These are phyloP conservation scores for Rattus rattus DNA, from an alignment of 2,113 vertebrate species.

Conservation along the genomic window DNA sequence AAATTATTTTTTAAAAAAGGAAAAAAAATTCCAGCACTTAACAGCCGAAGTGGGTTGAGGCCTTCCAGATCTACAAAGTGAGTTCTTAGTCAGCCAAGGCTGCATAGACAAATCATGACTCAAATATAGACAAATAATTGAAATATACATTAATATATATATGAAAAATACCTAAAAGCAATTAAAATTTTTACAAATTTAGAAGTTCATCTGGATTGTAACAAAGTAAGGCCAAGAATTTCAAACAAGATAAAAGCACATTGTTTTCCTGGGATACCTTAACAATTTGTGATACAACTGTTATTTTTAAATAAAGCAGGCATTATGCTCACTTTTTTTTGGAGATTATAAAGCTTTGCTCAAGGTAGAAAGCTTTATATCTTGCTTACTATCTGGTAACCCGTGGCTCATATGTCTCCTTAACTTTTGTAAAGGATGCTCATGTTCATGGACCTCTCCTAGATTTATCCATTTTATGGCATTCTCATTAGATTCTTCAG, in stretches of 20 bases:
- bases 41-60: not conserved
- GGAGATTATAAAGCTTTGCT: not conserved
- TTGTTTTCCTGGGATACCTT: not conserved
- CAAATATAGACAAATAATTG: not conserved
- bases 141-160: not conserved
- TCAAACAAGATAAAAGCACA: not conserved
- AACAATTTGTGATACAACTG: not conserved
- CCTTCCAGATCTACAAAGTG: not conserved
- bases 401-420: not conserved
- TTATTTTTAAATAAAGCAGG: not conserved
- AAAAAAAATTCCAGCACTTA: not conserved
- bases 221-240: not conserved
- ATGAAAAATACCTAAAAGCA: not conserved
- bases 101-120: not conserved
- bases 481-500: not conserved
- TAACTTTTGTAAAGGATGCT: not conserved
- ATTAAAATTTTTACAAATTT: not conserved
- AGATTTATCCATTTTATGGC: not conserved
- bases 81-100: not conserved
- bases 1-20: too few relatives aligned
- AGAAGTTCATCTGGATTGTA: not conserved
- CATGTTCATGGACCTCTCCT: not conserved
- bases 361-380: not conserved
- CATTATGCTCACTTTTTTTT: not conserved
- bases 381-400: not conserved